Conservation (phyloP, 2,113 vertebrate genomes). For the Pseudopodoces humilis region DNA sequence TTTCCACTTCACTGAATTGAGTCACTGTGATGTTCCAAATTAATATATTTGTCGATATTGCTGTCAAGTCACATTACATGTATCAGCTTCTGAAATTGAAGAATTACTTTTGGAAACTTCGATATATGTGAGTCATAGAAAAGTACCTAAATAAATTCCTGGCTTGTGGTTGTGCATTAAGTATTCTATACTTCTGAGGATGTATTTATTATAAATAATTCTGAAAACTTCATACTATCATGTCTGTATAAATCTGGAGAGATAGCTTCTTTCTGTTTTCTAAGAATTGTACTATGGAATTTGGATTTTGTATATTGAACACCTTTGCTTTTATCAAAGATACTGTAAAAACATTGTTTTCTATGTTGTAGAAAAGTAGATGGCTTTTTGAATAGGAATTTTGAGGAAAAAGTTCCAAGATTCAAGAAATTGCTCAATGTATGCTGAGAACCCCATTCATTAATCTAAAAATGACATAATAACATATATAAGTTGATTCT, state of each 20-base stretch:
- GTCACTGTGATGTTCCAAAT: not conserved
- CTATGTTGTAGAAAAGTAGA: not conserved
- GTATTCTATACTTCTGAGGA: not conserved
- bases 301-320: not conserved
- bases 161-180: not conserved
- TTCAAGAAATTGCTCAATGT: not conserved
- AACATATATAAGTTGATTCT: not conserved
- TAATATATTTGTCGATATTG: slow-evolving; percentile 8
- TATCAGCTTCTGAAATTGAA: not conserved
- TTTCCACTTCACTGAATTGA: not conserved
- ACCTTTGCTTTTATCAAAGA: not conserved
- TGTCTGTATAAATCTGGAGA: not conserved
- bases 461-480: not conserved
- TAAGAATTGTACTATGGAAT: not conserved
- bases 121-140: not conserved
- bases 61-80: not conserved
- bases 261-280: not conserved
- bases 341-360: not conserved
- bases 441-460: not conserved
- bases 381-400: not conserved
- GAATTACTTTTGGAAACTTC: not conserved
- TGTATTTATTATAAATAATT: not conserved
- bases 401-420: not conserved
- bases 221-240: not conserved
- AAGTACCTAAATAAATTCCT: not conserved